Conservation (phyloP, 2,888 invertebrate genomes). For the Arge pagana region DNA sequence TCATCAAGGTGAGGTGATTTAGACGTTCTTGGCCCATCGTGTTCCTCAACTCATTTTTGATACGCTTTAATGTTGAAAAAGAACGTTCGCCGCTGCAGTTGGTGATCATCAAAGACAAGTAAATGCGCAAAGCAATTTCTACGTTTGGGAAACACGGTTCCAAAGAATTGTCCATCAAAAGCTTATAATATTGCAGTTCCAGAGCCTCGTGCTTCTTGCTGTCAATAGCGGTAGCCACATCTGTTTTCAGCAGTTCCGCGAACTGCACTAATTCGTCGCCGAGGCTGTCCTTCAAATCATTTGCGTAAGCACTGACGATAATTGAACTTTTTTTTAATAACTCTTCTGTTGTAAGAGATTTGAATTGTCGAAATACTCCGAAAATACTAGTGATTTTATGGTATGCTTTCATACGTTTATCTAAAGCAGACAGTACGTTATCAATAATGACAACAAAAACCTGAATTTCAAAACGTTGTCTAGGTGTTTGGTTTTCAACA, state of each 20-base stretch:
- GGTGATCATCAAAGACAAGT: conserved; percentile 25
- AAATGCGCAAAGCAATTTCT: conserved; percentile 33
- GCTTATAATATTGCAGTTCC: conserved; percentile 21
- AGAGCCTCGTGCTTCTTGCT: conserved; percentile 11
- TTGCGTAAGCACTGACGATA: conserved; percentile 30
- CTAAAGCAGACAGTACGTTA: conserved; percentile 26
- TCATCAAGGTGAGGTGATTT: conserved; percentile 28
- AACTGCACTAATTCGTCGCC: conserved; percentile 25
- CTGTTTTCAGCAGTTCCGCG: conserved; percentile 11
- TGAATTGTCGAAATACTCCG: conserved; percentile 24
- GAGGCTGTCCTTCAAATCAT: conserved; percentile 27
- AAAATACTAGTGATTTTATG: conserved; percentile 22
- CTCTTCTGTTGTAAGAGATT: conserved; percentile 30
- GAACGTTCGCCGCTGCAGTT: conserved; percentile 30
- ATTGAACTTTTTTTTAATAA: conserved; percentile 29
- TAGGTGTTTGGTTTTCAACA: conserved; percentile 21
- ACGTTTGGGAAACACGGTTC: conserved; percentile 30
- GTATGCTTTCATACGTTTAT: conserved; percentile 27
- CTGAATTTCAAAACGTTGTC: conserved; percentile 27
- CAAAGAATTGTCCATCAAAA: conserved; percentile 27
- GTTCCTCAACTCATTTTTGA: conserved; percentile 28
- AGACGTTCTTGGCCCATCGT: conserved; percentile 28
- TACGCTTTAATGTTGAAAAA: conserved; percentile 28
- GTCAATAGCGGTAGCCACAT: conserved; percentile 18
- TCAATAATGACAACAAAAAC: conserved; percentile 25